Percentiles rank a stretch among this genome's conserved stretches.
Conservation (phyloP, 1,140 invertebrate species). For the Zaprionus gabonicus region DNA sequence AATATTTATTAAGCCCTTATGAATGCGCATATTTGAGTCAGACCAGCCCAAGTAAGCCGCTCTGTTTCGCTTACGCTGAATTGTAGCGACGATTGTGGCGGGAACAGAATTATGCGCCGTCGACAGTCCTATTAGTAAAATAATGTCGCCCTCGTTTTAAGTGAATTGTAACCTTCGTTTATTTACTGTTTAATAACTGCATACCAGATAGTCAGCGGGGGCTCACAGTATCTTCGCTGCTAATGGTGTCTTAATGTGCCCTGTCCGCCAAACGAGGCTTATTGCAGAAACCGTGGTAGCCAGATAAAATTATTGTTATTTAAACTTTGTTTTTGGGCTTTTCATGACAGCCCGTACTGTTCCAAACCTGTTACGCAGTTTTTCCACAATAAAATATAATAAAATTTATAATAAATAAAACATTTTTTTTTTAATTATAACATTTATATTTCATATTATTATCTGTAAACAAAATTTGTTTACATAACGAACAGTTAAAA, state of each 20-base stretch:
- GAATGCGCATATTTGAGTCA: slow-evolving; percentile 74
- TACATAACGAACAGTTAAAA: slow-evolving; percentile 37
- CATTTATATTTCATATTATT: background rate
- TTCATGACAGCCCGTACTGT: slow-evolving; percentile 72
- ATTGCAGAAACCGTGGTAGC: slow-evolving; percentile 42
- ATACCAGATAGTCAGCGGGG: slow-evolving; percentile 10
- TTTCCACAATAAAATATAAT: background rate
- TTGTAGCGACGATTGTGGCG: background rate
- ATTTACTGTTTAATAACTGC: slow-evolving; percentile 52
- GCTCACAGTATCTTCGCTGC: slow-evolving; percentile 49
- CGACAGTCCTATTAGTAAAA: slow-evolving; percentile 71
- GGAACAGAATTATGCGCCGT: slow-evolving; percentile 10
- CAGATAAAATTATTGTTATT: slow-evolving; percentile 76
- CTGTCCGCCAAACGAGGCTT: slow-evolving; percentile 21
- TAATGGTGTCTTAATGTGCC: slow-evolving; percentile 79
- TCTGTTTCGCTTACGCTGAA: background rate
- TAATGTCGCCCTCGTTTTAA: slow-evolving; percentile 62
- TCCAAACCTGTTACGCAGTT: slow-evolving; percentile 42
- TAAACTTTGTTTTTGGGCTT: slow-evolving; percentile 79
- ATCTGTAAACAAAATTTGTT: slow-evolving; percentile 42
- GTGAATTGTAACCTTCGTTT: slow-evolving; percentile 51
- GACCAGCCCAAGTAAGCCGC: background rate
- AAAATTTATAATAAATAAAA: background rate
- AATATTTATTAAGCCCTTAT: slow-evolving; percentile 80
- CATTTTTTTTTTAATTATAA: background rate